Evolutionary conservation across 2,113 vertebrate species (phyloP).

Genomic region (Scatophagus argus): DNA sequence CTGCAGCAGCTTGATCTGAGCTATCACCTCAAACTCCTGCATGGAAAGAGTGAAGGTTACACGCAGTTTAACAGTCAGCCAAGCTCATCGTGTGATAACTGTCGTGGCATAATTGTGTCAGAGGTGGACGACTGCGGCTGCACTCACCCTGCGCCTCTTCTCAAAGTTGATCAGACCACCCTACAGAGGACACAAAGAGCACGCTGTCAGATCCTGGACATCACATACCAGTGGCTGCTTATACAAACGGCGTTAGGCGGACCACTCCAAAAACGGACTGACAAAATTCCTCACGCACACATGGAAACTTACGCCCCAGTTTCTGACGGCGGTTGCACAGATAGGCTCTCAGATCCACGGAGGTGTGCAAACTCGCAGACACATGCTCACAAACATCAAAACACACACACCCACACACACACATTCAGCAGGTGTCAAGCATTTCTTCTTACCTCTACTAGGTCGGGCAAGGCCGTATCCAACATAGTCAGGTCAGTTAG

Average conservation of each 20-base stretch:
- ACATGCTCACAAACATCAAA: constrained; percentile 22
- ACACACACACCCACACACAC: constrained; percentile 24
- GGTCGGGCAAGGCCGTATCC: constrained; percentile 92
- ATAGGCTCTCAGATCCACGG: constrained; percentile 33
- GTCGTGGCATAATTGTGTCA: neutral
- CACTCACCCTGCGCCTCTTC: constrained; percentile 92
- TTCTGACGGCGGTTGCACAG: constrained; percentile 47
- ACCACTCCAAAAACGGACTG: constrained; percentile 40
- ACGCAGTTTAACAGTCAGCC: neutral
- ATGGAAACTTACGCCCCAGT: constrained; percentile 47
- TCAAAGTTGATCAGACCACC: constrained; percentile 96
- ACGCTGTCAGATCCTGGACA: constrained; percentile 53
- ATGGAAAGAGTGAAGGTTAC: constrained; percentile 6
- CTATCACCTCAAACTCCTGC: constrained; percentile 97
- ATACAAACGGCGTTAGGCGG: constrained; percentile 60
- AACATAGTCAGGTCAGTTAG: constrained; percentile 94
- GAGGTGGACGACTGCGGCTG: constrained; percentile 15
- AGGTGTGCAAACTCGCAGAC: constrained; percentile 43
- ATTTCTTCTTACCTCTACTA: constrained; percentile 86
- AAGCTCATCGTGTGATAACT: neutral
- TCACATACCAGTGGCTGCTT: constrained; percentile 55
- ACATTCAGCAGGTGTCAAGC: constrained; percentile 36
- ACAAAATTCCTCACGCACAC: constrained; percentile 58
- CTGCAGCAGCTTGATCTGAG: constrained; percentile 95
- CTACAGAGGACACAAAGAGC: constrained; percentile 81